Evolutionary conservation across 2,888 invertebrate species (phyloP).

Genomic region (Drosophila mimetica): DNA sequence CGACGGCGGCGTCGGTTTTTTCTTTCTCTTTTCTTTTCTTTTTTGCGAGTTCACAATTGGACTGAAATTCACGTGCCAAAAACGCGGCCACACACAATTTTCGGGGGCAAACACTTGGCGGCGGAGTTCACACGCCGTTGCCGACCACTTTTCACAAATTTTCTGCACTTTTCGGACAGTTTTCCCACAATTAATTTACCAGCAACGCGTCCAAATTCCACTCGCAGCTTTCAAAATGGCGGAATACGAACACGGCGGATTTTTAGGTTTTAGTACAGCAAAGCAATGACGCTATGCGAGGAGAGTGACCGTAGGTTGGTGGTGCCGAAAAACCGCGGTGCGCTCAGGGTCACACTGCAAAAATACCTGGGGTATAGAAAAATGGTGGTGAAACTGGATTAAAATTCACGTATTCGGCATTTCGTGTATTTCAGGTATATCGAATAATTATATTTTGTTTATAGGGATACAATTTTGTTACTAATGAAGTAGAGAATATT

Average conservation of each 20-base stretch:
- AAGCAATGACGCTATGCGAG: conserved; percentile 80
- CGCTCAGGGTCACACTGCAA: background rate
- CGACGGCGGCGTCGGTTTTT: conserved; percentile 58
- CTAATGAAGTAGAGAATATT: background rate
- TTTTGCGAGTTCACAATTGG: conserved; percentile 72
- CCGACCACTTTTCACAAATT: conserved; percentile 58
- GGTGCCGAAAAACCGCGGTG: background rate
- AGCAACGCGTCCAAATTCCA: conserved; percentile 84
- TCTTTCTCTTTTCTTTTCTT: conserved; percentile 24
- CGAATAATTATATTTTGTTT: too few species aligned
- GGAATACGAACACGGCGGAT: conserved; percentile 84
- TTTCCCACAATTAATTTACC: conserved; percentile 77
- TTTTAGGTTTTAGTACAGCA: conserved; percentile 84
- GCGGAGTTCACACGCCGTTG: conserved; percentile 45
- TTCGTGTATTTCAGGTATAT: background rate
- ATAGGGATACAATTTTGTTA: too few species aligned
- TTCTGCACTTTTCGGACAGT: conserved; percentile 63
- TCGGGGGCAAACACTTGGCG: conserved; percentile 48
- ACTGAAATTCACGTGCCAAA: conserved; percentile 69
- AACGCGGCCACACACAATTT: conserved; percentile 65
- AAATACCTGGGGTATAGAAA: background rate
- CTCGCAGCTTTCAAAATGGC: conserved; percentile 85
- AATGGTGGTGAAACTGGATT: background rate
- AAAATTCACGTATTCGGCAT: background rate
- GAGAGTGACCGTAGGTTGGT: background rate